Conservation (phyloP, 2,888 invertebrate species). For the Carcina quercana region DNA sequence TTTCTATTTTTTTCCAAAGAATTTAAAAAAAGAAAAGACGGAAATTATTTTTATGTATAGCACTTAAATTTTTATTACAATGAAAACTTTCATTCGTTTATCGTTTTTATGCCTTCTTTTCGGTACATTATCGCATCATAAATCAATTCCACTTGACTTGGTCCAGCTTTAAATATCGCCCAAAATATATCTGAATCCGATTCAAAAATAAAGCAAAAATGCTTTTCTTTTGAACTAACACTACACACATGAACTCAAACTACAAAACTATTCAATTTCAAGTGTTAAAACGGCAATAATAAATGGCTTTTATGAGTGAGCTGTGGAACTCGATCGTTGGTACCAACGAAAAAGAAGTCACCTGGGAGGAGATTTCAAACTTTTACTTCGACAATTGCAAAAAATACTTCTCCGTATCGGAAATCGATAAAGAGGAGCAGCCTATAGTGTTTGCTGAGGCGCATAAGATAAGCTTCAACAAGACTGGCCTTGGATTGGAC, state of each 20-base stretch:
- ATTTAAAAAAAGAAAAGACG: too few relatives aligned
- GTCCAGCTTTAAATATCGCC: too few relatives aligned
- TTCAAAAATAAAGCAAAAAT: too few relatives aligned
- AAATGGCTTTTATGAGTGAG: constrained; percentile 69
- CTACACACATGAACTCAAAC: neutral
- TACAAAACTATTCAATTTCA: neutral
- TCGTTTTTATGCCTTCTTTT: too few relatives aligned
- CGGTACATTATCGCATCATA: too few relatives aligned
- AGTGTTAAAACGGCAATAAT: constrained; percentile 17
- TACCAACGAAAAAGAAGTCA: constrained; percentile 47
- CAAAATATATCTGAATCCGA: too few relatives aligned
- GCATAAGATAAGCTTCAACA: constrained; percentile 61
- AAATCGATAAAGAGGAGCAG: constrained; percentile 74
- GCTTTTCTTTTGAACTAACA: too few relatives aligned
- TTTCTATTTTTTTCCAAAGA: too few relatives aligned
- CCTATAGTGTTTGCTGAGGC: constrained; percentile 76
- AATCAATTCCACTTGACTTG: too few relatives aligned
- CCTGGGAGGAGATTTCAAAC: constrained; percentile 59
- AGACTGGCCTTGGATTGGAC: constrained; percentile 64
- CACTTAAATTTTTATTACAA: too few relatives aligned
- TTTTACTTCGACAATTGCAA: constrained; percentile 71
- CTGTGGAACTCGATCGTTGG: constrained; percentile 68
- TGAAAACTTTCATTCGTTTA: too few relatives aligned
- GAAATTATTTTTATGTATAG: too few relatives aligned
- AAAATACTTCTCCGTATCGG: constrained; percentile 80